Percentiles rank a stretch among this genome's conserved stretches.
phyloP scores from a whole-genome alignment of 2,113 vertebrate species.

The Phodopus roborovskii region DNA sequence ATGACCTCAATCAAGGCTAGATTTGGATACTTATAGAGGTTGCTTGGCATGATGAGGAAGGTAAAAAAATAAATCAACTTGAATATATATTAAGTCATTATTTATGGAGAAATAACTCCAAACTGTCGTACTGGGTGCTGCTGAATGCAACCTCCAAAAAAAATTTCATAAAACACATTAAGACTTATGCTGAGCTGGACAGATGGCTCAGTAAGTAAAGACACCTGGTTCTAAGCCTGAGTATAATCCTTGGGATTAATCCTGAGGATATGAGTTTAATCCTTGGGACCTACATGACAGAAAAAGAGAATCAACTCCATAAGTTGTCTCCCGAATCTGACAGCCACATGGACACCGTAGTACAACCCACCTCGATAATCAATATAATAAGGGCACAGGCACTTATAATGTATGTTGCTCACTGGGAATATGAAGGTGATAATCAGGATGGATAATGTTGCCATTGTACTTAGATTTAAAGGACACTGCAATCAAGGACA shows the following conservation, averaged over 20 bases:
- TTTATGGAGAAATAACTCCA: constrained; percentile 34
- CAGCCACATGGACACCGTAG: neutral
- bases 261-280: neutral
- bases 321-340: neutral
- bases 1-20: constrained; percentile 67
- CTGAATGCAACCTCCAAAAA: neutral
- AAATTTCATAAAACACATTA: constrained; percentile 3
- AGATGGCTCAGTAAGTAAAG: neutral
- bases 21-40: constrained; percentile 52
- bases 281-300: neutral
- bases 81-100: constrained; percentile 36
- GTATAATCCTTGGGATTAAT: neutral
- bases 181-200: neutral
- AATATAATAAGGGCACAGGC: neutral
- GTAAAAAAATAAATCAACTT: constrained; percentile 21
- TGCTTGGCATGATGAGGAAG: neutral
- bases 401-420: neutral
- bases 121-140: neutral
- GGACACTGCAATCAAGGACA: neutral
- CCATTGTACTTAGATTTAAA: constrained; percentile 8
- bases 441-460: neutral
- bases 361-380: neutral
- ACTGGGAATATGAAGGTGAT: neutral
- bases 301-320: neutral
- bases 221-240: neutral